phyloP scores from a whole-genome alignment of 1,140 invertebrate species.

The Nomia melanderi region DNA sequence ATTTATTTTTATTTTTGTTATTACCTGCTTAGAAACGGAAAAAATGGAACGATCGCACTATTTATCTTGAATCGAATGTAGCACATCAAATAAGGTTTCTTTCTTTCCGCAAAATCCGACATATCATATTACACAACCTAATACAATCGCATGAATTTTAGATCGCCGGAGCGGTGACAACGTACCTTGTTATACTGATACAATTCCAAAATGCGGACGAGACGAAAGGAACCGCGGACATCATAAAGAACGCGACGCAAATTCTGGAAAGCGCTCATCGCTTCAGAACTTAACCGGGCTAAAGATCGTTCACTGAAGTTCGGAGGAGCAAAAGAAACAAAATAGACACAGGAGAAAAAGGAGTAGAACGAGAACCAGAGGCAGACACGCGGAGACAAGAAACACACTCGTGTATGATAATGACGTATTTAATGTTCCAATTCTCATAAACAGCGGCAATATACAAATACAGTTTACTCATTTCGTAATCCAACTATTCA shows the following conservation, averaged over 20 bases:
- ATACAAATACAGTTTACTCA: conserved; percentile 66
- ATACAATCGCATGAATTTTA: conserved; percentile 71
- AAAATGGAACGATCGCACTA: too few species aligned
- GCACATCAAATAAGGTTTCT: too few species aligned
- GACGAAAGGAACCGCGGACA: conserved; percentile 59
- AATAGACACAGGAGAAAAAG: not conserved
- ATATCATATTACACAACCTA: too few species aligned
- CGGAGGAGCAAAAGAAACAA: not conserved
- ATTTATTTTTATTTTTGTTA: too few species aligned
- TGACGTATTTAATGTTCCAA: conserved; percentile 70
- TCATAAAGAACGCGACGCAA: conserved; percentile 67
- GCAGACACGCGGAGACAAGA: conserved; percentile 12
- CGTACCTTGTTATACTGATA: conserved; percentile 87
- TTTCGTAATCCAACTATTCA: conserved; percentile 46
- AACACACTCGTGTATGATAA: conserved; percentile 53
- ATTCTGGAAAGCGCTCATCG: conserved; percentile 63
- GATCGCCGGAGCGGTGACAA: conserved; percentile 86
- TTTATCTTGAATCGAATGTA: too few species aligned
- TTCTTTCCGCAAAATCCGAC: too few species aligned
- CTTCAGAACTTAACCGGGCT: conserved; percentile 53
- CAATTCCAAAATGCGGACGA: conserved; percentile 83
- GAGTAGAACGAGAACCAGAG: not conserved
- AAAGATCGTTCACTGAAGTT: not conserved
- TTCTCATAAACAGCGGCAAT: conserved; percentile 64
- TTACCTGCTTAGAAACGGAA: too few species aligned